A percentile compares a stretch with the other conserved stretches of the same genome.
phyloP scores from a whole-genome alignment of 2,797 vertebrate genomes.

The Dendrocincla fuliginosa region DNA sequence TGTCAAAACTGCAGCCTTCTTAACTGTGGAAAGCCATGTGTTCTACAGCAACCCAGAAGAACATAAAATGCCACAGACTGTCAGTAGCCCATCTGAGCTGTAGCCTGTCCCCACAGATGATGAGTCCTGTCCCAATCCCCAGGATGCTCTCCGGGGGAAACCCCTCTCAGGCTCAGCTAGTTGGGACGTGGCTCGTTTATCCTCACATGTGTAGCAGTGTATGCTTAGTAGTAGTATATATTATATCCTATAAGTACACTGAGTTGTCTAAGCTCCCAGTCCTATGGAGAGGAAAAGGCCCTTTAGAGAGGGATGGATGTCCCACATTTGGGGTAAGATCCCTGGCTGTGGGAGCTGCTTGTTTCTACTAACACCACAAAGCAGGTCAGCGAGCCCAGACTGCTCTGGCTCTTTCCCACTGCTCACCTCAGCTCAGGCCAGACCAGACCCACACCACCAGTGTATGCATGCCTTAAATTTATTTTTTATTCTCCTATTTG shows the following conservation, averaged over 20 bases:
- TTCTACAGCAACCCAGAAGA: background rate
- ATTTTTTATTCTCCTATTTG: background rate
- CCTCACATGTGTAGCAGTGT: background rate
- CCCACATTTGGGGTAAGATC: background rate
- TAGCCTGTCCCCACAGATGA: background rate
- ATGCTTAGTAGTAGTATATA: background rate
- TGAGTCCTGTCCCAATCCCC: background rate
- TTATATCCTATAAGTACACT: background rate
- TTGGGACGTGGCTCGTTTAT: background rate
- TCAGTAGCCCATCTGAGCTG: background rate
- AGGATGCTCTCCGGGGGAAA: background rate
- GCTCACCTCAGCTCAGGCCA: background rate
- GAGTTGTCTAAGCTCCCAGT: background rate
- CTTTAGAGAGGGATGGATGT: background rate
- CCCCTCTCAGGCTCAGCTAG: background rate
- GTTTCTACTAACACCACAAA: background rate
- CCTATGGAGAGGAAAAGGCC: background rate
- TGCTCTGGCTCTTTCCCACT: background rate
- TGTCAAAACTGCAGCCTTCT: background rate
- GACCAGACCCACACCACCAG: too few relatives aligned
- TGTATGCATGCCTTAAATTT: fast-evolving
- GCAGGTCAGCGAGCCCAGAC: fast-evolving
- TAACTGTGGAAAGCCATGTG: background rate
- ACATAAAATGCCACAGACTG: background rate
- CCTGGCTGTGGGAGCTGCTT: background rate